Percentiles rank a stretch among this genome's conserved stretches.
Conservation (phyloP, 2,888 invertebrate species). For the Leucophenga montana region DNA sequence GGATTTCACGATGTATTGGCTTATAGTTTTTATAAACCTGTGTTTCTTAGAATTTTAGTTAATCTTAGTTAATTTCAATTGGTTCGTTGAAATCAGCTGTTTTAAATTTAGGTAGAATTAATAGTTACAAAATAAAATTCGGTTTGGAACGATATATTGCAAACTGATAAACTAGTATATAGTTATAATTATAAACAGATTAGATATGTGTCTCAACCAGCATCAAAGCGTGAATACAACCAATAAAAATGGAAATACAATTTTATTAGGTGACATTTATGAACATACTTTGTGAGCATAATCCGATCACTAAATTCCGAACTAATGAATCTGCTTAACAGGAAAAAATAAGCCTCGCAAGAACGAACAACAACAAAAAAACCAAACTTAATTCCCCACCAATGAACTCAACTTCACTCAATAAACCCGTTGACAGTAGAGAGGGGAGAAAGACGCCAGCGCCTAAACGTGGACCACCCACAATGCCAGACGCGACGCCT, state of each 20-base stretch:
- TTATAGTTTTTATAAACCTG: slow-evolving; percentile 66
- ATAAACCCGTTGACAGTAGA: slow-evolving; percentile 33
- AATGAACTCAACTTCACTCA: slow-evolving; percentile 47
- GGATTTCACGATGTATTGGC: slow-evolving; percentile 62
- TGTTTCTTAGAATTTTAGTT: slow-evolving; percentile 61
- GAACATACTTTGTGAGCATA: slow-evolving; percentile 39
- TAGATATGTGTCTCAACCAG: too few relatives aligned
- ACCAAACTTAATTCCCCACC: slow-evolving; percentile 59
- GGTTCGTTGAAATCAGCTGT: neutral
- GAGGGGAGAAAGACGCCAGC: neutral
- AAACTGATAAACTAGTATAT: too few relatives aligned
- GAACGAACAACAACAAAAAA: slow-evolving; percentile 59
- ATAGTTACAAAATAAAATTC: too few relatives aligned
- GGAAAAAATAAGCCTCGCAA: slow-evolving; percentile 40
- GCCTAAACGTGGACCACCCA: slow-evolving; percentile 40
- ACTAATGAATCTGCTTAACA: slow-evolving; percentile 64
- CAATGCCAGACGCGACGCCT: slow-evolving; percentile 33
- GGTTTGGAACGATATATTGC: too few relatives aligned
- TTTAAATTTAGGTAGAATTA: too few relatives aligned
- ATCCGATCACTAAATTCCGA: slow-evolving; percentile 65
- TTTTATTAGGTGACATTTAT: slow-evolving; percentile 37
- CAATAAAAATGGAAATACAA: neutral
- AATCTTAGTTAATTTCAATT: neutral
- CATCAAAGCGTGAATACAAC: too few relatives aligned
- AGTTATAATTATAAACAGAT: too few relatives aligned